Base-by-base conservation (phyloP, 2,113 vertebrate species). In the Mixornis gularis region DNA sequence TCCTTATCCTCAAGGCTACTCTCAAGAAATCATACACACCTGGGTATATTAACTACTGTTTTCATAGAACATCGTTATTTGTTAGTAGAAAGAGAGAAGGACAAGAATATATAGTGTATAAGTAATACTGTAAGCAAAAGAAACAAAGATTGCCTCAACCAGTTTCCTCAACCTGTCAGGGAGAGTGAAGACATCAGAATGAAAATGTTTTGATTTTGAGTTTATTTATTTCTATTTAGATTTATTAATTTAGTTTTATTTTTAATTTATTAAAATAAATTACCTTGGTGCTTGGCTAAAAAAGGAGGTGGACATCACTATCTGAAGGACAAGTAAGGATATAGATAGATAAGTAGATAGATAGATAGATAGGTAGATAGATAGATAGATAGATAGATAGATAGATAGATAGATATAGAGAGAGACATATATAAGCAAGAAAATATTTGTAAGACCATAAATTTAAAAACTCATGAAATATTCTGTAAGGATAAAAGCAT, bases 391-490 rank as follows among this genome's bases (percentile, higher is more conserved):
- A 46, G n/a, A n/a, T n/a, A n/a, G n/a, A n/a, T 38, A 38, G 36
- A 38, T 38, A 8, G 0, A 29, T 11, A 55, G 3, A 53, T 17
- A 25, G 34, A 38, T 3, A 32, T 4, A 49, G 0, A 43, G 14
- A 65, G 2, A 64, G 9, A 36, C 2, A 19, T 18, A 27, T 13
- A 52, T n/a, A 40, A 19, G 6, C 15, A 86, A 51, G 32, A 64
- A 63, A 71, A 34, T 17, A 46, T 43, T 34, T 41, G 9, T 46
- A 59, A 89, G 10, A 60, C 4, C 2, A 32, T 46, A 46, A 46
- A 32, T 53, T 68, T 1, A 3, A 63, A 85, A 79, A n/a, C 13
- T 1, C 4, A 27, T 58, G 0, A 49, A 59, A 40, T 68, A 26
- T 15, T 30, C 26, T 60, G 5, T 64, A 41, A 46, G 4, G 13